Evolutionary conservation across 2,797 vertebrate genomes (phyloP), one percentile per base, ranked within the genome.

Genomic region (Peromyscus aztecus): DNA sequence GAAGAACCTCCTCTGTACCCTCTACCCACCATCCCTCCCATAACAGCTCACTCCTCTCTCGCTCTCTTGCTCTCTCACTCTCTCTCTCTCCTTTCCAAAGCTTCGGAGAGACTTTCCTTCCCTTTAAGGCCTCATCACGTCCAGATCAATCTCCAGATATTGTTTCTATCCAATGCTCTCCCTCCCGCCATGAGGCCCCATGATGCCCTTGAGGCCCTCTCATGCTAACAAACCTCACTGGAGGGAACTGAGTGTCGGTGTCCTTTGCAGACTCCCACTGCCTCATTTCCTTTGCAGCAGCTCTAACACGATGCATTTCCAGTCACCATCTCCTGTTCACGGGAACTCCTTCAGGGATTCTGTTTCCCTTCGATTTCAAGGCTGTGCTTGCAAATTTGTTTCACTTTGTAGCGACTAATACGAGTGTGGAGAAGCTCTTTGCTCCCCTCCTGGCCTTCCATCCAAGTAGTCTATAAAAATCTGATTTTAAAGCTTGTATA

Each of bases 331-430:
- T 8, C 11, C 93, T 40, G 6, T 37, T 89, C 59, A 46, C 37
- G n/a, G 43, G 40, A 93, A 77, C 83, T 24, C 43, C 91, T 43
- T 75, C 40, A 43, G 43, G 59, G 84, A 34, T n/a, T 37, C 52
- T 27, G 49, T 86, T 91, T 95, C 52, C 34, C 80, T 95, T 55
- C 69, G 63, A 95, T 87, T 89, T 94, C 93, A 96, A 73, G 76
- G 63, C 46, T 61, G 83, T 49, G 14, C 78, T 80, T 83, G 5
- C 63, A 81, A 29, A 71, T 81, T 81, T 69, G 69, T 59, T 92
- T 84, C 76, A 52, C 76, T 90, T 80, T 67, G 52, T 55, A 91
- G 93, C 57, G 78, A 81, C 93, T 94, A 86, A 87, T 57, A 29
- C 5, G 8, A n/a, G 5, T 46, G 14, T 34, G 23, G 2, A 69